Percentiles rank a stretch among this genome's conserved stretches.
phyloP scores from a whole-genome alignment of 2,113 vertebrate species.

The Crotalus horridus region DNA sequence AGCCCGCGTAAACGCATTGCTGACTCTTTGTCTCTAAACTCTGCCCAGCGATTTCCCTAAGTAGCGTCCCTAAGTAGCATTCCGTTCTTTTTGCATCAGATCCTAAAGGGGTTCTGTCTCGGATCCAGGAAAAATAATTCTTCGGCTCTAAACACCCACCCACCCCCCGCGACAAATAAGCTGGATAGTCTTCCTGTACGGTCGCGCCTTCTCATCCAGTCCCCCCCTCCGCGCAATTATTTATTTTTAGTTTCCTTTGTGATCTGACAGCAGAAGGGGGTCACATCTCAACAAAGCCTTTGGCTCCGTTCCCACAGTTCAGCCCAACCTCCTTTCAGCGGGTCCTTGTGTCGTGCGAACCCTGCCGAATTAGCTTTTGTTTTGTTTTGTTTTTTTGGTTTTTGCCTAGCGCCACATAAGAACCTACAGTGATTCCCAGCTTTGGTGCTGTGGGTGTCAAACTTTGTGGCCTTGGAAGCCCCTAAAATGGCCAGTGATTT shows the following conservation, averaged over 20 bases:
- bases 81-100: neutral
- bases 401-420: neutral
- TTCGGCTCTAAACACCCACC: neutral
- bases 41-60: neutral
- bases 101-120: neutral
- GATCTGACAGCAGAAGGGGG: neutral
- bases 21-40: neutral
- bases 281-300: neutral
- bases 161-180: neutral
- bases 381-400: neutral
- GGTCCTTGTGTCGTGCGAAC: neutral
- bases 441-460: neutral
- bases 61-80: neutral
- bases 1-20: neutral
- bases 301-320: neutral
- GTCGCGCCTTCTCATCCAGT: neutral
- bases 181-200: neutral
- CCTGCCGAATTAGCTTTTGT: neutral
- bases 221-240: neutral
- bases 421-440: neutral
- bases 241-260: neutral
- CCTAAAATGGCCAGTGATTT: neutral
- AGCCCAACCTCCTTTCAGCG: neutral
- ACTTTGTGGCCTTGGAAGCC: neutral
- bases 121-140: neutral